Evolutionary conservation across 2,888 invertebrate genomes (phyloP), one percentile per base, ranked within the genome.

Genomic region (Papilio protenor): DNA sequence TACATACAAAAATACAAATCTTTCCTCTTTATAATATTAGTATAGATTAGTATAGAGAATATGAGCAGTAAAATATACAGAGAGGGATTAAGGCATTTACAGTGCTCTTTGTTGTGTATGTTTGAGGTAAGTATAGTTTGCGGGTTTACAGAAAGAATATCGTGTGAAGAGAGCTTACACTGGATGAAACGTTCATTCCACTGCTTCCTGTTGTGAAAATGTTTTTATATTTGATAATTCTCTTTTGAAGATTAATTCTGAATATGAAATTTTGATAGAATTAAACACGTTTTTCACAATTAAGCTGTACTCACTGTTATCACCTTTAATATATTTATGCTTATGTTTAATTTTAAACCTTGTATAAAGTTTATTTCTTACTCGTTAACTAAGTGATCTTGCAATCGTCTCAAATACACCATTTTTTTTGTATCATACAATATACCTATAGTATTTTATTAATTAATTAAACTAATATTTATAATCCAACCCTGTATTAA

Each of bases 151-250:
- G 21, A 69, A 69, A n/a, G 66, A 69, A 16, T 33, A 45, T 21
- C 66, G 21, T 69, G 40, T 69, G 66, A 69, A 45, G 66, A 45
- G 21, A 45, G 66, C 40, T 69, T 69, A 66, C 45, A 45, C 21
- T 45, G 66, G 66, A 69, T 69, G 10, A 40, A 69, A 45, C 12
- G 27, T 69, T 45, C 66, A 45, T 69, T 69, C 66, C 66, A 69
- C 45, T 69, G 40, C 66, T 69, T 45, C n/a, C n/a, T 40, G 64
- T 40, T 66, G 40, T 18, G 40, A n/a, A 66, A 40, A 69, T 66
- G n/a, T 10, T 40, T 66, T 66, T 33, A 33, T 33, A 64, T 64
- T 64, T 64, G 18, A 8, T 33, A 64, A 64, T 64, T 64, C 64
- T 64, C 8, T 64, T 33, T 64, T 16, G 11, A 40, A 66, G 2